Evolutionary conservation across 2,797 vertebrate genomes (phyloP), one percentile per base, ranked within the genome.

Genomic region (Orestias chungarensis): DNA sequence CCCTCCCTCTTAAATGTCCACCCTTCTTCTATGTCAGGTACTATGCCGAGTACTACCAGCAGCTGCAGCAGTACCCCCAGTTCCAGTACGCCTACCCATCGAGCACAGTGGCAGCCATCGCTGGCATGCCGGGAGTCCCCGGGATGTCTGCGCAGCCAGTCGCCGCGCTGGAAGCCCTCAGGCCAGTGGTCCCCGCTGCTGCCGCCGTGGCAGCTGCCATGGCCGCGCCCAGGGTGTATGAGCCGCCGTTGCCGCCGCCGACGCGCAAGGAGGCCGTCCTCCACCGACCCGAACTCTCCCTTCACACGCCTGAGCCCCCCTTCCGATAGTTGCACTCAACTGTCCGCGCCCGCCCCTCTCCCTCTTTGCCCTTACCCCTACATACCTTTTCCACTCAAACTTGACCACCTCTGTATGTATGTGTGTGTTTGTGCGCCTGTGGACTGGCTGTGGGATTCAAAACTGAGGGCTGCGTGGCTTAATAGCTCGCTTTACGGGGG

Each of bases 241-340:
- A 93, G 94, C 93, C 91, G 89, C 93, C 94, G 91, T 92, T 90
- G 93, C 94, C 87, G 92, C 93, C 93, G 90, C 93, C 93, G 87
- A 90, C 95, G 82, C 95, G 93, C 93, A 95, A 95, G 95, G 95
- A 95, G 91, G 89, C 94, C 92, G 91, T 94, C 93, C 93, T 95
- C 93, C 94, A 94, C 93, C 95, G 93, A 91, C 93, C 95, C 93
- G 94, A 95, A 92, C 93, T 95, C 92, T 94, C 94, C 93, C 94
- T 94, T 91, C 94, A 95, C 94, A 94, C 94, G 90, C 93, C 94
- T 91, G 95, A 95, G 92, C 93, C 95, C 89, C 94, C 94, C 89
- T 95, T 94, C 90, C 95, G 95, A 95, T 95, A 95, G 92, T 92
- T 86, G 75, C 87, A 89, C 88, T 87, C 88, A 88, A 75, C 73